phyloP scores from a whole-genome alignment of 1,140 invertebrate genomes.

The Cryptotermes secundus region DNA sequence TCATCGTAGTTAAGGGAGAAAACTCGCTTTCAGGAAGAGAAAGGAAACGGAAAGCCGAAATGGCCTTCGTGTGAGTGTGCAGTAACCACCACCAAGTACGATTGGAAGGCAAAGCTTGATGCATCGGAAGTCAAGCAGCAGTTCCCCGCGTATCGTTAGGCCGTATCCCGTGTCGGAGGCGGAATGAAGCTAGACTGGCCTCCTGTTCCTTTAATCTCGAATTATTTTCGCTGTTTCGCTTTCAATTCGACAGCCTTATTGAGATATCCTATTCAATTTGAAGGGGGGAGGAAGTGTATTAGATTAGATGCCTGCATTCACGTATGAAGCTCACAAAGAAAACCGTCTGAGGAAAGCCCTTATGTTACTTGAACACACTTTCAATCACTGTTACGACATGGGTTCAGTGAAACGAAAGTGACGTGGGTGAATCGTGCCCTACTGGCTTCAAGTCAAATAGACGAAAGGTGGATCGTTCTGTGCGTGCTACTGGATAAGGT shows the following conservation, averaged over 20 bases:
- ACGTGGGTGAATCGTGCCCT: too few relatives aligned
- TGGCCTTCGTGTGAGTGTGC: not conserved
- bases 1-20: not conserved
- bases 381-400: too few relatives aligned
- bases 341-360: not conserved
- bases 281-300: not conserved
- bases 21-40: not conserved
- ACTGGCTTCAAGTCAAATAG: too few relatives aligned
- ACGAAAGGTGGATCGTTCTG: too few relatives aligned
- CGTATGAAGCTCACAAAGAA: not conserved
- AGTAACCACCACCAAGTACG: not conserved
- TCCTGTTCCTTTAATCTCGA: not conserved
- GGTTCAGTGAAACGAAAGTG: too few relatives aligned
- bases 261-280: not conserved
- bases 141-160: not conserved
- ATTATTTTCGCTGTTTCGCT: not conserved
- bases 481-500: too few relatives aligned
- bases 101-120: not conserved
- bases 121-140: not conserved
- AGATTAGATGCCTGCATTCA: not conserved
- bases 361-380: too few relatives aligned
- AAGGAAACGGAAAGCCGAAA: not conserved
- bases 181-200: not conserved
- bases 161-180: not conserved
- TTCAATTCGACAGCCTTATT: not conserved